These are phyloP conservation scores for Champsocephalus esox DNA, from an alignment of 2,797 vertebrate genomes.

Conservation along the genomic window DNA sequence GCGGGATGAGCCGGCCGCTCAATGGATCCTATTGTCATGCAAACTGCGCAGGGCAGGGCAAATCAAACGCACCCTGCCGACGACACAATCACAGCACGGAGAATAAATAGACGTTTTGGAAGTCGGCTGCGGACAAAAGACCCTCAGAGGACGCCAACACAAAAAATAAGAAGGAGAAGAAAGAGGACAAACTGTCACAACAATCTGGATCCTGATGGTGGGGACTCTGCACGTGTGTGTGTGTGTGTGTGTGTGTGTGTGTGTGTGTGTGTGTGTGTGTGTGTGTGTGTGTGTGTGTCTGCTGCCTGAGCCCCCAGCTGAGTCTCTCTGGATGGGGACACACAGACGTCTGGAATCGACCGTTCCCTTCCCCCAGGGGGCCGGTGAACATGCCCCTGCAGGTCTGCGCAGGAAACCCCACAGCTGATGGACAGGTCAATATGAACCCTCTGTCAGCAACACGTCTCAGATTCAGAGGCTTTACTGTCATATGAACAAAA, in stretches of 20 bases:
- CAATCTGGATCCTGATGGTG: constrained; percentile 39
- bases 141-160: constrained; percentile 50
- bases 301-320: constrained; percentile 75
- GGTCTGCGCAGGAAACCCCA: constrained; percentile 14
- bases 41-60: constrained; percentile 74
- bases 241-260: too few relatives aligned
- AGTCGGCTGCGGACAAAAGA: constrained; percentile 79
- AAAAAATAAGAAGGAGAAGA: constrained; percentile 31
- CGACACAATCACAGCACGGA: constrained; percentile 78
- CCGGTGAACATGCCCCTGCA: constrained; percentile 24
- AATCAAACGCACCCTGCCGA: constrained; percentile 76
- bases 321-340: constrained; percentile 47
- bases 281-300: constrained; percentile 80
- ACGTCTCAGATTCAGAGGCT: background rate
- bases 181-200: constrained; percentile 51
- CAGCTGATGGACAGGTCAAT: constrained; percentile 51
- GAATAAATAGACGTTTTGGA: constrained; percentile 82
- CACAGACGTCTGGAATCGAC: constrained; percentile 69
- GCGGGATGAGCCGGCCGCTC: constrained; percentile 55
- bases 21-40: constrained; percentile 82
- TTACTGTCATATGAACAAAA: too few relatives aligned
- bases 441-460: constrained; percentile 43
- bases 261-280: too few relatives aligned
- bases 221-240: too few relatives aligned
- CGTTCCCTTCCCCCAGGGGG: constrained; percentile 60